Percentiles rank a stretch among this genome's conserved stretches.
Conservation (phyloP, 2,888 invertebrate genomes). For the Metacarcinus magister region DNA sequence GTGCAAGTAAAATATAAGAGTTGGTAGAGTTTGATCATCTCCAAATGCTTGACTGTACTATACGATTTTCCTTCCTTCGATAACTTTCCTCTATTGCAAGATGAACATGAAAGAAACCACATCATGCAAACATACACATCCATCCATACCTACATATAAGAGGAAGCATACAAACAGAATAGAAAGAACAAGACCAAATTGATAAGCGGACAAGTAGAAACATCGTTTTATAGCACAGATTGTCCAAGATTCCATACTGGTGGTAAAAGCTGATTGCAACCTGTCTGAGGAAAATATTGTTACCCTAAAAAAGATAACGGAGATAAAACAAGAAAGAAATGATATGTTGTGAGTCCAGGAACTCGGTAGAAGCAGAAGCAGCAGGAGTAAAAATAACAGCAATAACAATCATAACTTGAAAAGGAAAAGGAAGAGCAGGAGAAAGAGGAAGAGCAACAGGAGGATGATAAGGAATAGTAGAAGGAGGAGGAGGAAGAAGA, state of each 20-base stretch:
- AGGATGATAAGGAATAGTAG: background rate
- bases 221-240: background rate
- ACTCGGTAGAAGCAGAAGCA: background rate
- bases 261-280: background rate
- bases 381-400: background rate
- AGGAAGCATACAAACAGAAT: background rate
- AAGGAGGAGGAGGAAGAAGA: background rate
- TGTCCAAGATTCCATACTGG: background rate
- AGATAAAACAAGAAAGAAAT: background rate
- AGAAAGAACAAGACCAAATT: background rate
- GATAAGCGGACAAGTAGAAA: background rate
- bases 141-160: background rate
- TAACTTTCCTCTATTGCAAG: background rate
- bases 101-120: background rate
- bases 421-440: background rate
- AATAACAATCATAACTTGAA: background rate
- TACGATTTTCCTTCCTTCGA: background rate
- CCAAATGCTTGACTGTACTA: background rate
- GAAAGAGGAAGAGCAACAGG: background rate
- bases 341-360: background rate
- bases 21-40: background rate
- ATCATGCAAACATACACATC: background rate
- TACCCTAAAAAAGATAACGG: background rate
- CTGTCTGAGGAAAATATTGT: background rate
- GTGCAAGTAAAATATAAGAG: background rate